A percentile compares a stretch with the other conserved stretches of the same genome.
These are phyloP conservation scores for Bambusicola thoracicus DNA, from an alignment of 2,113 vertebrate genomes.

Conservation along the genomic window DNA sequence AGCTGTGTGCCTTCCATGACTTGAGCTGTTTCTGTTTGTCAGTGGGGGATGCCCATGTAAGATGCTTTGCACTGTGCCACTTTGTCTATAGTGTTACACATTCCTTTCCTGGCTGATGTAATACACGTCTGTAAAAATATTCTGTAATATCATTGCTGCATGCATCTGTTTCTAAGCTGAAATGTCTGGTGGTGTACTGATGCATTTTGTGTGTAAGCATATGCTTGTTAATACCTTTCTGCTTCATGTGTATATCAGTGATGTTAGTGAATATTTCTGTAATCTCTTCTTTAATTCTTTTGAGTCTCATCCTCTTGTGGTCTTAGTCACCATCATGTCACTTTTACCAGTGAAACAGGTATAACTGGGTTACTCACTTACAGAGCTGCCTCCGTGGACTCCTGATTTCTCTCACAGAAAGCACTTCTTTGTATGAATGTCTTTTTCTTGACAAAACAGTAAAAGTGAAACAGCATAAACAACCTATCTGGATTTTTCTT, in stretches of 20 bases:
- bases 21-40: not conserved
- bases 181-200: not conserved
- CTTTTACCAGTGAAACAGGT: not conserved
- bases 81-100: not conserved
- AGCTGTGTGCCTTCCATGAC: not conserved
- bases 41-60: rapidly evolving
- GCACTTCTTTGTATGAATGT: not conserved
- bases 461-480: slow-evolving; percentile 19
- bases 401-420: not conserved
- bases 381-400: not conserved
- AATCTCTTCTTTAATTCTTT: not conserved
- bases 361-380: not conserved
- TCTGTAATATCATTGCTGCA: not conserved
- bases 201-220: not conserved
- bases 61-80: not conserved
- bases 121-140: not conserved
- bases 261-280: not conserved
- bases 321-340: not conserved
- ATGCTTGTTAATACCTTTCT: not conserved
- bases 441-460: slow-evolving; percentile 10
- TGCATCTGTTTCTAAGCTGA: not conserved
- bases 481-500: not conserved
- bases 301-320: not conserved
- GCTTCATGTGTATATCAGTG: not conserved
- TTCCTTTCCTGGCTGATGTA: not conserved